phyloP scores from a whole-genome alignment of 2,888 invertebrate species.

The Eurois occulta region DNA sequence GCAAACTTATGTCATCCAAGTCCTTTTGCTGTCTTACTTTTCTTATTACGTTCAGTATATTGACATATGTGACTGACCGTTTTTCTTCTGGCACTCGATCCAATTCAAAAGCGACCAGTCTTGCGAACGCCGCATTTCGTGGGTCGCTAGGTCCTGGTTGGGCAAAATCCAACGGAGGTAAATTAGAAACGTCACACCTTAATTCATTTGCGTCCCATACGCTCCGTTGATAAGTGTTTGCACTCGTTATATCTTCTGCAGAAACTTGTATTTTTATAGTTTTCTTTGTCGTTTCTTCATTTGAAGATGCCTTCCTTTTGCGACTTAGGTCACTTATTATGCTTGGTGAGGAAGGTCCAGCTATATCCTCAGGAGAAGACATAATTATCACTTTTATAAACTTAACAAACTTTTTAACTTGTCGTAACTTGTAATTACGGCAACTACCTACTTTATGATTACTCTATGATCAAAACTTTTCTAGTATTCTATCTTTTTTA shows the following conservation, averaged over 20 bases:
- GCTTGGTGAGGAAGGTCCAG: neutral
- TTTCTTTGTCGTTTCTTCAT: neutral
- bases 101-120: conserved; percentile 36
- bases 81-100: conserved; percentile 40
- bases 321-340: no score
- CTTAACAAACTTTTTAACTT: no score
- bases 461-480: conserved; percentile 18
- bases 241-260: conserved; percentile 12
- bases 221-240: conserved; percentile 2
- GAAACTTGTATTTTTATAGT: neutral
- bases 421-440: no score
- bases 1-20: conserved; percentile 16
- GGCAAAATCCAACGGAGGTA: conserved; percentile 8
- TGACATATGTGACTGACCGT: conserved; percentile 34
- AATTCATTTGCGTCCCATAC: conserved; percentile 1
- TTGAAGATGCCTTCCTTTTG: neutral
- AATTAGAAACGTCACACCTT: conserved; percentile 1
- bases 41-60: conserved; percentile 38
- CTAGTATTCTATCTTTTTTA: conserved; percentile 14
- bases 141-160: conserved; percentile 32
- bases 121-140: conserved; percentile 33
- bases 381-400: no score
- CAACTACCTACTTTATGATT: conserved; percentile 6
- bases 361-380: conserved; percentile 9
- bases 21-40: conserved; percentile 26